phyloP scores from a whole-genome alignment of 2,888 invertebrate species.

The Amphipoea oculea region DNA sequence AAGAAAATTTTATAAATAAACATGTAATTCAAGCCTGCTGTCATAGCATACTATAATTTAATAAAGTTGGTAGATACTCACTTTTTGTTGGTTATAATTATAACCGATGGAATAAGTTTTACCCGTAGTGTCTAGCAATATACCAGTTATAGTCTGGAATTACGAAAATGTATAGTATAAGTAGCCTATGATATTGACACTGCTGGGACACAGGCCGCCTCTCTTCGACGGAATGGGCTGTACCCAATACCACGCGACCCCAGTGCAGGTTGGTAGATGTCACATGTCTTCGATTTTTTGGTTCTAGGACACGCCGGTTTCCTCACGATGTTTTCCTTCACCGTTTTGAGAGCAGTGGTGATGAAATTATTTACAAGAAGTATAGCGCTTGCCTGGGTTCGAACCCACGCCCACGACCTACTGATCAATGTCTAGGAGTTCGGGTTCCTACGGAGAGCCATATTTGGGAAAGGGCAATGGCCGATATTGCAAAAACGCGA shows the following conservation, averaged over 20 bases:
- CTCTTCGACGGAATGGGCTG: not conserved
- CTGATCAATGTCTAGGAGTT: not conserved
- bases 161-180: slow-evolving; percentile 2
- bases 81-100: slow-evolving; percentile 32
- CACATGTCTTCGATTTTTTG: not conserved
- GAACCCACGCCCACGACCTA: not conserved
- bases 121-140: slow-evolving; percentile 60
- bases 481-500: not conserved
- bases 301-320: no score
- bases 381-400: not conserved
- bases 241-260: not conserved
- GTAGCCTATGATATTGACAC: not conserved
- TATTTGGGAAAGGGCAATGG: not conserved
- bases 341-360: not conserved
- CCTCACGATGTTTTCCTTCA: not conserved
- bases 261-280: not conserved
- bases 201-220: not conserved
- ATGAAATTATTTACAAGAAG: not conserved
- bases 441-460: not conserved
- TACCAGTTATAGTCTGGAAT: slow-evolving; percentile 77
- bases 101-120: slow-evolving; percentile 4
- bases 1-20: not conserved
- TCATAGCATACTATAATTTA: not conserved
- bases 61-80: slow-evolving; percentile 34
- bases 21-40: not conserved